phyloP scores from a whole-genome alignment of 23 tunicate genomes.

The Trididemnum clinides region DNA sequence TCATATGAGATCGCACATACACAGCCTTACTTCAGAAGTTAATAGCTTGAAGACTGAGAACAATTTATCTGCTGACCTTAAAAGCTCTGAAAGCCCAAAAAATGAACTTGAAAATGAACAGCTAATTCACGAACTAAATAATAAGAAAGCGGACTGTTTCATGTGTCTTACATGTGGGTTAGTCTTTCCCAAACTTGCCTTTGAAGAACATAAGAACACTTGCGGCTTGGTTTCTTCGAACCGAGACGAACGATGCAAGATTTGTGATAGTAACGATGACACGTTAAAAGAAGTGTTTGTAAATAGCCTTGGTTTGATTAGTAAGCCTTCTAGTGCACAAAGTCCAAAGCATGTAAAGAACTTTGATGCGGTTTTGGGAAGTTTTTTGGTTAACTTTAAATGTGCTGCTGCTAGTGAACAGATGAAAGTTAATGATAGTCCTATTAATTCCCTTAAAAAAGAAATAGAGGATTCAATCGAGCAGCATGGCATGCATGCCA shows the following conservation, averaged over 20 bases:
- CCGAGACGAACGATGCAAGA: not conserved
- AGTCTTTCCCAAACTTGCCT: not conserved
- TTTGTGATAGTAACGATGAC: not conserved
- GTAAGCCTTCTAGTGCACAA: not conserved
- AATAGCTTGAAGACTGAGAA: not conserved
- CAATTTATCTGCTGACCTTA: not conserved
- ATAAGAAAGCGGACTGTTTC: slow-evolving; percentile 5
- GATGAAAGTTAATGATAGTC: not conserved
- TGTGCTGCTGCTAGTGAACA: not conserved
- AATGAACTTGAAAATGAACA: not conserved
- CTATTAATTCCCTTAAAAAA: not conserved
- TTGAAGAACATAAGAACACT: not conserved
- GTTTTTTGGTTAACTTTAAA: not conserved
- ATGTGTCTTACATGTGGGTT: slow-evolving; percentile 34
- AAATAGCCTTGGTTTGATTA: not conserved
- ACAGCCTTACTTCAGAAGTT: slow-evolving; percentile 22
- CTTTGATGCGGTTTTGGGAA: slow-evolving; percentile 19
- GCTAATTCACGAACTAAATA: not conserved
- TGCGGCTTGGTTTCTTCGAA: not conserved
- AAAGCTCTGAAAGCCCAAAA: not conserved
- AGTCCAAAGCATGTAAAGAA: not conserved
- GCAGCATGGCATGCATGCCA: slow-evolving; percentile 16
- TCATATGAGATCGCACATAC: slow-evolving; percentile 66
- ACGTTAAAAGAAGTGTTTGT: not conserved
- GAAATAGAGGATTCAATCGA: slow-evolving; percentile 2